Base-by-base conservation (phyloP, 2,888 invertebrate genomes). In the Spodoptera exigua region DNA sequence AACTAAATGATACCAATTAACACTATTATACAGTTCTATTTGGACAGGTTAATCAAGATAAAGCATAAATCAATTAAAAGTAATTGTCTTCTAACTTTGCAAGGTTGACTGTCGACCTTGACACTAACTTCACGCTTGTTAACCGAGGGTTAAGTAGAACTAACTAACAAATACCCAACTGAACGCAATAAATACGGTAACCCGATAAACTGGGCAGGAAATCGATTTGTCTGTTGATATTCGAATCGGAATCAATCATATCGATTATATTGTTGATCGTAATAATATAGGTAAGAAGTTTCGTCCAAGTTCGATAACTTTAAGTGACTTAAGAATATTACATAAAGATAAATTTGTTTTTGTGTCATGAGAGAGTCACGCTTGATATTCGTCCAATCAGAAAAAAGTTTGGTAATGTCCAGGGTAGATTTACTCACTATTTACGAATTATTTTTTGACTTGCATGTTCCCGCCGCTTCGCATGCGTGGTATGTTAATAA, bases 41-140 rank as follows among this genome's bases (percentile, higher is more conserved):
- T 62, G 55, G 66, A 77, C 66, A 71, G 40, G 7, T 36, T 69
- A 69, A 74, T 74, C 34, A 60, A 63, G 36, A 61, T 45, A 18
- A 40, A 39, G 61, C 58, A 53, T 60, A 64, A 63, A 76, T 45
- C 65, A 57, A 74, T 73, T 72, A 70, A 67, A 69, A 69, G 36
- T 67, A 70, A 74, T 74, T 76, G 70, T 74, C 68, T 76, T 69
- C 61, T 56, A 66, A 63, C 39, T 52, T 27, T 5, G 11, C 65
- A 77, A 78, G 79, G 79, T 73, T 69, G 40, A 45, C 47, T 16
- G 12, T 12, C 48, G 57, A 58, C 81, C 80, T 81, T 81, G 81
- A 80, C 81, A 76, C 64, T 64, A 70, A 69, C 76, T 81, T 80
- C 76, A 78, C 74, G 80, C 68, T 52, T 39, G 41, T 68, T 70